Percentiles rank a stretch among this genome's conserved stretches.
These are phyloP conservation scores for Danaus chrysippus DNA, from an alignment of 2,888 invertebrate species.

Conservation along the genomic window DNA sequence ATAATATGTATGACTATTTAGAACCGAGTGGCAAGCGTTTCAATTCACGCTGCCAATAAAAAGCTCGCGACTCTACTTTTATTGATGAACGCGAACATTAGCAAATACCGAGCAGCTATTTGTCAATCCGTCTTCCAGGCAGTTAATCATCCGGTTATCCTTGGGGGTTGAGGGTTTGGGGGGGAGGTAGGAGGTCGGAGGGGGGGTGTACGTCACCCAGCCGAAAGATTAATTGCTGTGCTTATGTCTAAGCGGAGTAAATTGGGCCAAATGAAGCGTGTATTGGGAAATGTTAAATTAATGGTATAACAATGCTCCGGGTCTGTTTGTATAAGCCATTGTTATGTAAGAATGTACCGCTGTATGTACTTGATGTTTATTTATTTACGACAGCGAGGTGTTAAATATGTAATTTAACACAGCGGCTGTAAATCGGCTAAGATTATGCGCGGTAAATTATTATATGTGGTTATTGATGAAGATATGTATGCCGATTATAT, in stretches of 20 bases:
- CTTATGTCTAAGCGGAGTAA: conserved; percentile 56
- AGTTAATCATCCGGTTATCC: conserved; percentile 74
- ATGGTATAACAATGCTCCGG: conserved; percentile 11
- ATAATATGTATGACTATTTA: no score
- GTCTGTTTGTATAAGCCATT: background rate
- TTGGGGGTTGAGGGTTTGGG: conserved; percentile 39
- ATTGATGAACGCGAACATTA: conserved; percentile 73
- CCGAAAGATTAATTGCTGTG: conserved; percentile 73
- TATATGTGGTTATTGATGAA: no score
- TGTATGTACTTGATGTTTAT: background rate
- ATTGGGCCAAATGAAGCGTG: conserved; percentile 47
- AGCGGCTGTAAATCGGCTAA: no score
- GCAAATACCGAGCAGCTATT: conserved; percentile 78
- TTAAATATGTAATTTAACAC: no score
- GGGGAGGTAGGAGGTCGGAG: conserved; percentile 30
- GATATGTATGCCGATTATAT: no score
- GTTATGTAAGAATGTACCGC: background rate
- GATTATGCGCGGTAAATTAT: no score
- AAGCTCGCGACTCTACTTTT: conserved; percentile 49
- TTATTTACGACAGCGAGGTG: no score
- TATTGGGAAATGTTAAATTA: conserved; percentile 19
- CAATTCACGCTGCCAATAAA: conserved; percentile 29
- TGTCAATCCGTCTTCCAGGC: conserved; percentile 77
- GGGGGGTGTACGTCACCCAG: conserved; percentile 61
- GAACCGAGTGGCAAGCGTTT: no score